A percentile compares a stretch with the other conserved stretches of the same genome.
Conservation (phyloP, 2,888 invertebrate species). For the Xanthorhoe designata region DNA sequence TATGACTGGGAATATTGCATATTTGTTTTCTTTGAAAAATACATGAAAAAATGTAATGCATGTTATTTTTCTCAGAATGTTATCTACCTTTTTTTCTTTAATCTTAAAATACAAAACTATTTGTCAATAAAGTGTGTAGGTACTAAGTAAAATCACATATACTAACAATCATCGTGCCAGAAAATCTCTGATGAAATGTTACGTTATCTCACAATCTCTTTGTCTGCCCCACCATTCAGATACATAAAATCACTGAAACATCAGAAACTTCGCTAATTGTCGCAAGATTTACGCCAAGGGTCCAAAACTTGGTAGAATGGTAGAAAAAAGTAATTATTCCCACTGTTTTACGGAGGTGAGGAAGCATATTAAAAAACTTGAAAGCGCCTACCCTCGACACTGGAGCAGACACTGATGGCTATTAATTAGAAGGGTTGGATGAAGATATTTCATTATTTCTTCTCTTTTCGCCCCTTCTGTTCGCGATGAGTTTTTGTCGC, state of each 20-base stretch:
- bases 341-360: conserved; percentile 81
- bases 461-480: conserved; percentile 56
- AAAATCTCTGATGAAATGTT: neutral
- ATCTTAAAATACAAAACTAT: too few species aligned
- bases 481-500: conserved; percentile 44
- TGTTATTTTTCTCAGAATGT: too few species aligned
- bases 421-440: conserved; percentile 85
- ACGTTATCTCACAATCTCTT: conserved; percentile 23
- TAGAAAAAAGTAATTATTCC: conserved; percentile 77
- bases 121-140: too few species aligned
- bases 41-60: neutral
- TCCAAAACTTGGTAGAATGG: conserved; percentile 61
- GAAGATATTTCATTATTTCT: conserved; percentile 83
- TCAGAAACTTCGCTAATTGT: conserved; percentile 68
- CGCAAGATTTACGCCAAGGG: conserved; percentile 58
- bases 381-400: conserved; percentile 79
- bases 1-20: conserved; percentile 21
- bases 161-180: neutral
- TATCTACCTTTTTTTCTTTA: too few species aligned
- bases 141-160: neutral
- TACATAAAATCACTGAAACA: conserved; percentile 55
- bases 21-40: conserved; percentile 1
- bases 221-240: conserved; percentile 43
- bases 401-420: conserved; percentile 84
- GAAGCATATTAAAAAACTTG: conserved; percentile 85